A percentile compares a stretch with the other conserved stretches of the same genome.
These are phyloP conservation scores for Daboia siamensis DNA, from an alignment of 2,113 vertebrate species.

Conservation along the genomic window DNA sequence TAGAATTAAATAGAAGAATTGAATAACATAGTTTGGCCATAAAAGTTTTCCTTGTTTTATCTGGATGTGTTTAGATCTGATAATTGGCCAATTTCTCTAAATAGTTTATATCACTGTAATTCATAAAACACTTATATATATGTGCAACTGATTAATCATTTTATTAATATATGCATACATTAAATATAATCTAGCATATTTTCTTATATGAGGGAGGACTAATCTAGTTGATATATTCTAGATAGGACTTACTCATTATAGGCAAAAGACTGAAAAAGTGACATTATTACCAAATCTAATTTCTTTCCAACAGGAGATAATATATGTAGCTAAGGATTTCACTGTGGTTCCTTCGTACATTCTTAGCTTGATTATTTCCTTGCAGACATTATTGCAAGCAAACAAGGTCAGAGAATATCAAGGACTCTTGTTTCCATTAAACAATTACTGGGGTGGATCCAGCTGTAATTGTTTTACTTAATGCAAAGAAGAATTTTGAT, in stretches of 20 bases:
- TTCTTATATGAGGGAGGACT: too few species aligned
- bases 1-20: neutral
- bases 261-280: neutral
- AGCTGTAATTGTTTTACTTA: neutral
- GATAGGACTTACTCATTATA: neutral
- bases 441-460: too few species aligned
- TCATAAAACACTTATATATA: neutral
- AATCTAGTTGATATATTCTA: neutral
- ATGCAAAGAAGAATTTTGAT: neutral
- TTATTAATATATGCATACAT: neutral
- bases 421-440: too few species aligned
- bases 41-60: neutral
- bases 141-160: neutral
- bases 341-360: neutral
- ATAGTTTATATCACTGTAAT: neutral
- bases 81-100: neutral
- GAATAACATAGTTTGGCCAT: neutral
- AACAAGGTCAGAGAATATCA: too few species aligned
- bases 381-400: too few species aligned
- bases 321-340: neutral
- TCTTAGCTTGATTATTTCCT: neutral
- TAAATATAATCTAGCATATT: neutral
- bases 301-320: neutral
- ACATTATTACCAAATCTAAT: neutral
- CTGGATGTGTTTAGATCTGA: neutral